Base-by-base conservation (phyloP, 2,113 vertebrate species). In the Cololabis saira region DNA sequence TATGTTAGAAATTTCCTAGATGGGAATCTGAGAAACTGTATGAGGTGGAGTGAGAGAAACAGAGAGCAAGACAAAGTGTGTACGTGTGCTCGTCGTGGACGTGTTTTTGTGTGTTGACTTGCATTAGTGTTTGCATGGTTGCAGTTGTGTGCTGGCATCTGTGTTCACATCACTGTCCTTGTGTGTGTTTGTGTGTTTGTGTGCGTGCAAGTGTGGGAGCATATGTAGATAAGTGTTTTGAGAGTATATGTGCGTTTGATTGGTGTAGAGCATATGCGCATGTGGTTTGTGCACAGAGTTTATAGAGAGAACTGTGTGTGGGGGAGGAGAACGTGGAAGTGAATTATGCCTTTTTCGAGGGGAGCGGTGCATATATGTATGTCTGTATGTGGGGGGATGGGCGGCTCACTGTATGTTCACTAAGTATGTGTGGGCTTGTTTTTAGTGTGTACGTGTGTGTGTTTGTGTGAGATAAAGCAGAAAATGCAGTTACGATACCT, bases 341-440 rank as follows among this genome's bases (percentile, higher is more conserved):
- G 87, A 90, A 90, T 90, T 91, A 88, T 91, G 89, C 86, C 89
- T 88, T 88, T 87, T 91, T 83, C 84, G 71, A 81, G 67, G 71
- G 87, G 86, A 87, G 81, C 86, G 84, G 75, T 81, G 82, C 76
- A 84, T 88, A 82, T 86, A 90, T 89, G 77, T 87, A 81, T 82
- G 74, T 71, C 73, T 77, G 74, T 76, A 48, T 76, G 83, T 71
- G 82, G 89, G 71, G 71, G 87, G 89, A 89, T 76, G 87, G 89
- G 89, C 22, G 22, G 53, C 71, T 78, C 11, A 85, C 78, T 85
- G 83, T 87, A 86, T 84, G 84, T 87, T 71, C 76, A 60, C 71
- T 69, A 82, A 82, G 78, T 76, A 70, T 63, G 75, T 72, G 84
- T 78, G 62, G 74, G 83, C 47, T 79, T 73, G 41, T 74, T 43